These are phyloP conservation scores for Kuschelorhynchus macadamiae DNA, from an alignment of 2,888 invertebrate genomes.

Conservation along the genomic window DNA sequence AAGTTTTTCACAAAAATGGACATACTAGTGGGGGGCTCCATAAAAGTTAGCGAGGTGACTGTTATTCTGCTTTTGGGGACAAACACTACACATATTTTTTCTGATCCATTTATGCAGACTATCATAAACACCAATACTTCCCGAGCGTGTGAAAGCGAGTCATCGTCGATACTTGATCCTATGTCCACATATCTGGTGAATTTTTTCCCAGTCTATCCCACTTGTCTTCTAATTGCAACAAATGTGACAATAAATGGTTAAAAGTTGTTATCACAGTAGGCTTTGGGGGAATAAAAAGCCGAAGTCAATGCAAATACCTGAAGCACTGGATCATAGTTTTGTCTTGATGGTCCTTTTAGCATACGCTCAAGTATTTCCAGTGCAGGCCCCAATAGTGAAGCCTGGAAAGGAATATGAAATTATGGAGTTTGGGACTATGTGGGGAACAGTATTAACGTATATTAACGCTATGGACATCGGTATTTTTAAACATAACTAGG, in stretches of 20 bases:
- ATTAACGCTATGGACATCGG: too few species aligned
- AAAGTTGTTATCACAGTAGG: neutral
- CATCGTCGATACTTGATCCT: neutral
- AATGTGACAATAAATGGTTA: neutral
- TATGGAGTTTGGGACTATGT: too few species aligned
- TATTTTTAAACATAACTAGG: too few species aligned
- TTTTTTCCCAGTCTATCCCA: slow-evolving; percentile 7
- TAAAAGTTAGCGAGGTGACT: slow-evolving; percentile 20
- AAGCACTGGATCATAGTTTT: neutral
- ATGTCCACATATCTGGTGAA: slow-evolving; percentile 6
- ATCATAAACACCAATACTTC: slow-evolving; percentile 19
- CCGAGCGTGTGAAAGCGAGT: neutral
- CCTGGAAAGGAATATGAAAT: too few species aligned
- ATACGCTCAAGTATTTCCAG: neutral
- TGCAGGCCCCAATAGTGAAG: neutral
- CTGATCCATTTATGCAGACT: slow-evolving; percentile 3
- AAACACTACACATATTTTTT: slow-evolving; percentile 18
- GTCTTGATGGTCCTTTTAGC: neutral
- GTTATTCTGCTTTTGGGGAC: slow-evolving; percentile 9
- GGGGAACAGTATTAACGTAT: too few species aligned
- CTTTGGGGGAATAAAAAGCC: neutral
- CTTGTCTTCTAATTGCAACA: slow-evolving; percentile 14
- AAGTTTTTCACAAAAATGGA: slow-evolving; percentile 13
- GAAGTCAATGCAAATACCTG: neutral
- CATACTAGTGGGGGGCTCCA: slow-evolving; percentile 28